Evolutionary conservation across 2,797 vertebrate species (phyloP).

Genomic region (Pseudochromis fuscus): DNA sequence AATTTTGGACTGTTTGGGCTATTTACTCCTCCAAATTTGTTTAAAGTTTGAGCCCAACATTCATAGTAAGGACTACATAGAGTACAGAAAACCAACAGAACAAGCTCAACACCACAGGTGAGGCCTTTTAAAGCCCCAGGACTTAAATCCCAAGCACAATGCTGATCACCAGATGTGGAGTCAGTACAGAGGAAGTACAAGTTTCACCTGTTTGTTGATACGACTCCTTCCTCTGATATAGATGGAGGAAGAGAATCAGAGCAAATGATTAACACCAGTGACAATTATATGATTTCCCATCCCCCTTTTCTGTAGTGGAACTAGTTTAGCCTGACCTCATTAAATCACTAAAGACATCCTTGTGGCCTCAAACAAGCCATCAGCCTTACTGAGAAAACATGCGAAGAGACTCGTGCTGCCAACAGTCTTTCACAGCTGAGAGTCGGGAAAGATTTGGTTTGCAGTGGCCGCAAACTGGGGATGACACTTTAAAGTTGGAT

Average conservation of each 20-base stretch:
- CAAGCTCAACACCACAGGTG: neutral
- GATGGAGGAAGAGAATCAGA: conserved; percentile 38
- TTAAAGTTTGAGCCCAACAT: too few relatives aligned
- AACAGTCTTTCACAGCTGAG: conserved; percentile 10
- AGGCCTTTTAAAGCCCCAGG: neutral
- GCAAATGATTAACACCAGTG: conserved; percentile 55
- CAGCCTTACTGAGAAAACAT: conserved; percentile 59
- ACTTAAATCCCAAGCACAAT: neutral
- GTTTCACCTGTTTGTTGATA: neutral
- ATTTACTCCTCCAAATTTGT: too few relatives aligned
- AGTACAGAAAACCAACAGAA: neutral
- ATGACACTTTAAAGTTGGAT: neutral
- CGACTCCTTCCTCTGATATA: conserved; percentile 10
- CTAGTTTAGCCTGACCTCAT: conserved; percentile 79
- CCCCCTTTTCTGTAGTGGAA: conserved; percentile 64
- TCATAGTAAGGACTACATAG: neutral
- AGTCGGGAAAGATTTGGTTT: conserved; percentile 13
- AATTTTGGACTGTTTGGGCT: too few relatives aligned
- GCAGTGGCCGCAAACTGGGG: neutral
- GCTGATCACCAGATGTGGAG: conserved; percentile 29
- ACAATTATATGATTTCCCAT: conserved; percentile 58
- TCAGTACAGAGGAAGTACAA: conserved; percentile 28
- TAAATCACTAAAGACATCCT: conserved; percentile 72
- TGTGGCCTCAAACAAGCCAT: conserved; percentile 70
- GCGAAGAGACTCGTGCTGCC: conserved; percentile 23